Evolutionary conservation across 2,888 invertebrate genomes (phyloP).

Genomic region (Merodon equestris): DNA sequence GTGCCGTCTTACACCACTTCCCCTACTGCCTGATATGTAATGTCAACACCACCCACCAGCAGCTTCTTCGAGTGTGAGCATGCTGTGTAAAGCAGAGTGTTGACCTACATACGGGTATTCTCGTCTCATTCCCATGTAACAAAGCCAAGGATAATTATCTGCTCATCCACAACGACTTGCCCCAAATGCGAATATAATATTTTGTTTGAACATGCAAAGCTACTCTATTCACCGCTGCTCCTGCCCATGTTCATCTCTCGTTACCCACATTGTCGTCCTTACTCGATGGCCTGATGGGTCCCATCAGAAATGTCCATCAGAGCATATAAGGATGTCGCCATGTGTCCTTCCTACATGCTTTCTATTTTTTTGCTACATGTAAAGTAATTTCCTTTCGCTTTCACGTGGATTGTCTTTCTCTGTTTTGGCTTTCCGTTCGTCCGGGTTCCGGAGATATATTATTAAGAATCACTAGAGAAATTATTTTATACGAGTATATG

Average conservation of each 20-base stretch:
- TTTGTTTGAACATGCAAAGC: slow-evolving; percentile 32
- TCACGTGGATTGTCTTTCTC: slow-evolving; percentile 22
- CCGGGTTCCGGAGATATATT: neutral
- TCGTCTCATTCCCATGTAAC: slow-evolving; percentile 7
- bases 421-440: neutral
- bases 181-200: slow-evolving; percentile 14
- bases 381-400: slow-evolving; percentile 37
- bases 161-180: slow-evolving; percentile 36
- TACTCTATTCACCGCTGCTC: neutral
- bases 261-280: slow-evolving; percentile 4
- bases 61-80: slow-evolving; percentile 1
- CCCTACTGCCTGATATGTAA: neutral
- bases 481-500: neutral
- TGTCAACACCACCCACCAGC: neutral
- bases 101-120: slow-evolving; percentile 35
- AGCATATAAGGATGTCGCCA: slow-evolving; percentile 41
- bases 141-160: slow-evolving; percentile 51
- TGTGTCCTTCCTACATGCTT: slow-evolving; percentile 19
- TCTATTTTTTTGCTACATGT: slow-evolving; percentile 2
- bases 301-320: slow-evolving; percentile 26
- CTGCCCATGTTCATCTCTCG: neutral
- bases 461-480: slow-evolving; percentile 16
- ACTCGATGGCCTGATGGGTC: slow-evolving; percentile 21
- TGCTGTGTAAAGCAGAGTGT: too few relatives aligned
- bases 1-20: neutral